phyloP scores from a whole-genome alignment of 2,888 invertebrate species.

The Agrilus mali region DNA sequence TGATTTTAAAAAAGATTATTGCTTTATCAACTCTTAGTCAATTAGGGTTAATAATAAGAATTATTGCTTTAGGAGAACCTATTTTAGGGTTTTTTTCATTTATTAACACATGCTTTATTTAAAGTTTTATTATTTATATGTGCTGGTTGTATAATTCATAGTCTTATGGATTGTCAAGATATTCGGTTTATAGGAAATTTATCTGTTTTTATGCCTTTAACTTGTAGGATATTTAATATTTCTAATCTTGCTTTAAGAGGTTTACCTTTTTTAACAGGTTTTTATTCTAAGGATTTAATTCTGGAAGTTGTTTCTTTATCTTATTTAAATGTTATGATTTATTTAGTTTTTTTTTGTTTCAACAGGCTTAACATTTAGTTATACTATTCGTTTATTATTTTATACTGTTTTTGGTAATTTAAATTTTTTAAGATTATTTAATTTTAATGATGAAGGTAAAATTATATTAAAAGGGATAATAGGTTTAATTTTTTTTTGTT shows the following conservation, averaged over 20 bases:
- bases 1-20: constrained; percentile 70
- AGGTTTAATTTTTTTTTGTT: constrained; percentile 37
- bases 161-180: constrained; percentile 50
- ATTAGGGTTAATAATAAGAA: constrained; percentile 55
- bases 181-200: constrained; percentile 48
- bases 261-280: constrained; percentile 46
- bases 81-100: constrained; percentile 57
- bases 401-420: constrained; percentile 39
- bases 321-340: constrained; percentile 41
- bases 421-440: constrained; percentile 37
- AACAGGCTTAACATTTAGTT: constrained; percentile 44
- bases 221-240: constrained; percentile 52
- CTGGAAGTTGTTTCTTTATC: constrained; percentile 41
- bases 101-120: constrained; percentile 62
- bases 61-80: constrained; percentile 33
- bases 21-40: constrained; percentile 65
- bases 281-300: constrained; percentile 47
- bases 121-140: constrained; percentile 58
- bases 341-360: constrained; percentile 44
- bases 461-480: constrained; percentile 33
- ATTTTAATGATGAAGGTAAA: constrained; percentile 39
- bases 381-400: constrained; percentile 43
- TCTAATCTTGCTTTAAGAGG: constrained; percentile 50
- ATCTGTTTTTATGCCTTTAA: constrained; percentile 38
- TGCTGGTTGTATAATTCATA: constrained; percentile 57